These are phyloP conservation scores for human (Homo sapiens) DNA, from an alignment of 2,113 vertebrate species.

Conservation along the genomic window GRCh38 chr15:54481001-54481500, in stretches of 20 bases:
- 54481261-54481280: background rate
- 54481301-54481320: background rate
- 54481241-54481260: background rate
- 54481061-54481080: background rate
- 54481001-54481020: too few species aligned
- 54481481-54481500: background rate
- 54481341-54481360: background rate
- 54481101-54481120: background rate
- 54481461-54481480: background rate
- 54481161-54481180: background rate
- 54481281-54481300: background rate
- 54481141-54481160: background rate
- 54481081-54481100: background rate
- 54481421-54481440: background rate
- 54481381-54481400: too few species aligned
- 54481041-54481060: background rate
- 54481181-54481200: background rate
- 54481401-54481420: background rate
- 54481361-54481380: background rate
- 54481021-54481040: background rate
- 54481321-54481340: background rate
- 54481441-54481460: background rate
- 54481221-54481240: background rate
- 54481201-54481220: background rate
- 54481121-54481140: background rate